phyloP scores from a whole-genome alignment of 2,888 invertebrate species.

The Periphyllus acericola region DNA sequence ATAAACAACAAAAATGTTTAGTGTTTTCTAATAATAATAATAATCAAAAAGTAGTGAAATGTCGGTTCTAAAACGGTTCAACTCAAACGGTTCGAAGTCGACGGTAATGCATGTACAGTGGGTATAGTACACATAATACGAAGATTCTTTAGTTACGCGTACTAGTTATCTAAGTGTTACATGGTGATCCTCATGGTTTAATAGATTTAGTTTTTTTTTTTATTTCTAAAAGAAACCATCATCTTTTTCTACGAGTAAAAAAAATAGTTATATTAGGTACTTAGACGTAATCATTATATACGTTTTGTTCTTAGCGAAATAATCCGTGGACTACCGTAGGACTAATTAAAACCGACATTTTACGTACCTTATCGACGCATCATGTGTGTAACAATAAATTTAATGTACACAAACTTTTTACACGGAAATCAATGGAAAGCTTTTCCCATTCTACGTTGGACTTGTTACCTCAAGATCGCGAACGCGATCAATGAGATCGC shows the following conservation, averaged over 20 bases:
- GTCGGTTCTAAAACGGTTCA: conserved; percentile 9
- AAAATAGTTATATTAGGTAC: too few species aligned
- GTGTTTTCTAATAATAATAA: neutral
- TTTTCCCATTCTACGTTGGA: neutral
- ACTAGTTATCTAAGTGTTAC: too few species aligned
- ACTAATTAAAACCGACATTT: conserved; percentile 34
- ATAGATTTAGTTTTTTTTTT: too few species aligned
- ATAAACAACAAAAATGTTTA: conserved; percentile 4
- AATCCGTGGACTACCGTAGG: neutral
- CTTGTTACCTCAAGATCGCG: conserved; percentile 34
- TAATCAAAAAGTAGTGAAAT: neutral
- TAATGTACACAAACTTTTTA: conserved; percentile 36
- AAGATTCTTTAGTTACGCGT: too few species aligned
- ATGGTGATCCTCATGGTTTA: too few species aligned
- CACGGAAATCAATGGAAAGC: conserved; percentile 7
- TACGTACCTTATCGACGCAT: neutral
- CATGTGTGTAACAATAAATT: too few species aligned
- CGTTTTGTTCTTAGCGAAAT: neutral
- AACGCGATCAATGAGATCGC: neutral
- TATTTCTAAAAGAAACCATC: too few species aligned
- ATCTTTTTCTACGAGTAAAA: too few species aligned
- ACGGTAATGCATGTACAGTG: too few species aligned
- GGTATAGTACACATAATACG: too few species aligned
- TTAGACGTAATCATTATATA: neutral
- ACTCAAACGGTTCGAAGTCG: neutral